These are phyloP conservation scores for Chionodraco myersi DNA, from an alignment of 2,113 vertebrate genomes.

Conservation along the genomic window DNA sequence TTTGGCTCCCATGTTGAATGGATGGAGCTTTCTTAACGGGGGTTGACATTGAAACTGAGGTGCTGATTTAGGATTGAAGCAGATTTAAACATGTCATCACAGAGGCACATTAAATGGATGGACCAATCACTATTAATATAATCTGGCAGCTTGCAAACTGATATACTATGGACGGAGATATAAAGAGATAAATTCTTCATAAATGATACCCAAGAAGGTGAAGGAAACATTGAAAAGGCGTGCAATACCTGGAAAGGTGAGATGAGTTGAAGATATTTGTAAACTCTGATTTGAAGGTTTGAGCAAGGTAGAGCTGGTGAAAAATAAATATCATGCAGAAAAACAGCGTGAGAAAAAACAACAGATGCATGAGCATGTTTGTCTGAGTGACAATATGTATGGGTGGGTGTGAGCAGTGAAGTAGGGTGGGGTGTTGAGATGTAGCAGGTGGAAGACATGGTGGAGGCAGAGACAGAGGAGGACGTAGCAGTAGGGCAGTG, in stretches of 20 bases:
- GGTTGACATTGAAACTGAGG: conserved; percentile 35
- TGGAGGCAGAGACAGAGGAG: conserved; percentile 73
- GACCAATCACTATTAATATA: conserved; percentile 11
- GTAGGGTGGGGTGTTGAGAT: conserved; percentile 44
- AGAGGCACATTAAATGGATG: background rate
- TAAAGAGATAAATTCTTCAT: background rate
- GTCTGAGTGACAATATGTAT: conserved; percentile 3
- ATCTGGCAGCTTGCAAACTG: background rate
- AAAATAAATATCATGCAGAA: background rate
- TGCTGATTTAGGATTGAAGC: conserved; percentile 33
- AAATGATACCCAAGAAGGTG: background rate
- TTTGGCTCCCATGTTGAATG: conserved; percentile 20
- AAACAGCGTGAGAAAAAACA: background rate
- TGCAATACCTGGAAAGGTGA: conserved; percentile 8
- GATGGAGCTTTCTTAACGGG: background rate
- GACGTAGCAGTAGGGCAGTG: conserved; percentile 81
- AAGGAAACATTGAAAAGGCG: background rate
- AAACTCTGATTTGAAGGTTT: conserved; percentile 14
- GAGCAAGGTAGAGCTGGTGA: background rate
- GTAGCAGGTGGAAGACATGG: conserved; percentile 79
- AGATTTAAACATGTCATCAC: conserved; percentile 29
- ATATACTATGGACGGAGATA: background rate
- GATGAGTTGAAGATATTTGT: background rate
- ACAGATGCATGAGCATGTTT: conserved; percentile 4
- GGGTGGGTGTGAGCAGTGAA: conserved; percentile 20